phyloP scores from a whole-genome alignment of 2,797 vertebrate species.

The Thaleichthys pacificus region DNA sequence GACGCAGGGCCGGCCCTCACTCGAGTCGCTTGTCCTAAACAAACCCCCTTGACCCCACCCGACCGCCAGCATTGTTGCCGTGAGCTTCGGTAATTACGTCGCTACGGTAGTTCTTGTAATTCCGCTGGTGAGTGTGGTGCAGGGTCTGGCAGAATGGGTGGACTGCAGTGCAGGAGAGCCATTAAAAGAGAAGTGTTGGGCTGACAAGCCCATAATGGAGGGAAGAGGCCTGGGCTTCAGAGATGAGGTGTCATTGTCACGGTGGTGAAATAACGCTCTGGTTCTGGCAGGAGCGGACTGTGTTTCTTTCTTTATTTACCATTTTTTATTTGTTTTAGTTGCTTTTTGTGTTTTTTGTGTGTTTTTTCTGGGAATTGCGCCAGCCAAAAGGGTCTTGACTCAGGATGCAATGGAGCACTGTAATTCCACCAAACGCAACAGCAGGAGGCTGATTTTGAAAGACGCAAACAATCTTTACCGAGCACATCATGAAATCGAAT shows the following conservation, averaged over 20 bases:
- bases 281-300: conserved; percentile 33
- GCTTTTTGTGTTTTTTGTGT: not conserved
- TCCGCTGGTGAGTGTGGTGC: not conserved
- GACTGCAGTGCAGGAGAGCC: conserved; percentile 17
- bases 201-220: conserved; percentile 64
- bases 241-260: conserved; percentile 50
- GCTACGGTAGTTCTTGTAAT: not conserved
- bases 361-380: conserved; percentile 20
- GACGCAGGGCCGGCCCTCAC: not conserved
- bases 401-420: conserved; percentile 27
- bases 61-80: not conserved
- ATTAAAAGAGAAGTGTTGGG: conserved; percentile 45
- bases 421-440: conserved; percentile 40
- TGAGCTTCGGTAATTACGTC: not conserved
- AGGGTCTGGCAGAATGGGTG: not conserved
- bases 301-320: not conserved
- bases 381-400: conserved; percentile 39
- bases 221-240: conserved; percentile 48
- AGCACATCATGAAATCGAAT: conserved; percentile 28
- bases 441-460: conserved; percentile 27
- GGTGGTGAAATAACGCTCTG: conserved; percentile 54
- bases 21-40: not conserved
- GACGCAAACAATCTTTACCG: conserved; percentile 32
- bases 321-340: not conserved
- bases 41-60: not conserved